phyloP scores from a whole-genome alignment of 2,113 vertebrate genomes.

The Vicugna pacos region DNA sequence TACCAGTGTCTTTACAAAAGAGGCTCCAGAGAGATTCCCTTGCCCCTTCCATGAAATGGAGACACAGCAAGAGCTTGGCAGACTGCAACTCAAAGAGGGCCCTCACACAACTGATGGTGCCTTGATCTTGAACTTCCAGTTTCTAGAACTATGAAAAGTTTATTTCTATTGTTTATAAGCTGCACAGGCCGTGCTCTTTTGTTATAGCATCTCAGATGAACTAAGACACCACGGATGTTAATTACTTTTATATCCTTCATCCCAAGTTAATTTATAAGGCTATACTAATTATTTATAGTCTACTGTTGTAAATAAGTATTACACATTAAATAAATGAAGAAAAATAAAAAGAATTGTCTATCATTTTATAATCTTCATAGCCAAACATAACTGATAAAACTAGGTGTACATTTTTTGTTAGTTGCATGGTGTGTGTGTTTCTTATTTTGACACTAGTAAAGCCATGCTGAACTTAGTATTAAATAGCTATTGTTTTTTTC shows the following conservation, averaged over 20 bases:
- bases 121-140: neutral
- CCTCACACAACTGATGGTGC: neutral
- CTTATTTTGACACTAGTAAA: neutral
- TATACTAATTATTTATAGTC: neutral
- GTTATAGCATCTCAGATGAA: neutral
- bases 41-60: neutral
- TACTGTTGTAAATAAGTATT: neutral
- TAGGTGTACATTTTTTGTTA: neutral
- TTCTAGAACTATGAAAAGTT: neutral
- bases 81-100: neutral
- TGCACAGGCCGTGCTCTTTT: neutral
- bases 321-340: neutral
- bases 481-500: neutral
- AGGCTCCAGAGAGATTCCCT: neutral
- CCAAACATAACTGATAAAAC: neutral
- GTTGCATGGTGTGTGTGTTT: neutral
- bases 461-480: neutral
- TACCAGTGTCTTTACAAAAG: neutral
- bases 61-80: neutral
- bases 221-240: neutral
- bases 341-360: neutral
- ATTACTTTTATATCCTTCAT: neutral
- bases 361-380: neutral
- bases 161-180: neutral
- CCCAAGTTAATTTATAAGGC: neutral